A percentile compares a stretch with the other conserved stretches of the same genome.
phyloP scores from a whole-genome alignment of 2,113 vertebrate genomes.

The Halichoeres trimaculatus region DNA sequence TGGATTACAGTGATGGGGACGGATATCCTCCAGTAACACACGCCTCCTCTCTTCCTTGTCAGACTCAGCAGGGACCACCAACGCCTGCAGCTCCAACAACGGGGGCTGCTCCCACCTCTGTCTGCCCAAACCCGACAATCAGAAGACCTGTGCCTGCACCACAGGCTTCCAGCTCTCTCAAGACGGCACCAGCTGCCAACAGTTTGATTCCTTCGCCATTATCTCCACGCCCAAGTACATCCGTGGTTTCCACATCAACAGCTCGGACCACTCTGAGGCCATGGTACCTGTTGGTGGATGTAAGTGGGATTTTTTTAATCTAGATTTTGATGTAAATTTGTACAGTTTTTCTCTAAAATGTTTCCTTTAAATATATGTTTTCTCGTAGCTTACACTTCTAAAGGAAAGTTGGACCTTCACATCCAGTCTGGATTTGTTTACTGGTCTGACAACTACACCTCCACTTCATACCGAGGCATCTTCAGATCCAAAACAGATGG shows the following conservation, averaged over 20 bases:
- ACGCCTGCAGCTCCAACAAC: constrained; percentile 81
- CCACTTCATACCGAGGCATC: constrained; percentile 66
- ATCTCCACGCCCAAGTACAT: constrained; percentile 71
- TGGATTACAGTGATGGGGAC: not conserved
- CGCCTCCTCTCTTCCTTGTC: constrained; percentile 8
- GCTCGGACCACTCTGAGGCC: constrained; percentile 83
- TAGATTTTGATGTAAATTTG: not conserved
- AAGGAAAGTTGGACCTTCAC: constrained; percentile 72
- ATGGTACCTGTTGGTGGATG: constrained; percentile 79
- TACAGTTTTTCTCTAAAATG: not conserved
- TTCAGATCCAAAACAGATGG: constrained; percentile 76
- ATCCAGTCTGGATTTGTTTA: constrained; percentile 76
- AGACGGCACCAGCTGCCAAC: constrained; percentile 74
- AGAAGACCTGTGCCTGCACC: constrained; percentile 81
- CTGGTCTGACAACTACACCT: constrained; percentile 77
- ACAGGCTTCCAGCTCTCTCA: constrained; percentile 75
- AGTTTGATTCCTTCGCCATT: constrained; percentile 80
- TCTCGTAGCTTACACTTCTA: constrained; percentile 54
- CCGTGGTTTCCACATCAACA: constrained; percentile 83
- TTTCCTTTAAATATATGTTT: too few species aligned
- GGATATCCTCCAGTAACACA: not conserved
- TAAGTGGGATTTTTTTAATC: constrained; percentile 53
- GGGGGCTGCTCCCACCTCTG: constrained; percentile 81
- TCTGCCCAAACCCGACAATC: constrained; percentile 74
- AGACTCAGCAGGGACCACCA: constrained; percentile 78